These are phyloP conservation scores for Odocoileus hemionus DNA, from an alignment of 2,113 vertebrate genomes.

Conservation along the genomic window DNA sequence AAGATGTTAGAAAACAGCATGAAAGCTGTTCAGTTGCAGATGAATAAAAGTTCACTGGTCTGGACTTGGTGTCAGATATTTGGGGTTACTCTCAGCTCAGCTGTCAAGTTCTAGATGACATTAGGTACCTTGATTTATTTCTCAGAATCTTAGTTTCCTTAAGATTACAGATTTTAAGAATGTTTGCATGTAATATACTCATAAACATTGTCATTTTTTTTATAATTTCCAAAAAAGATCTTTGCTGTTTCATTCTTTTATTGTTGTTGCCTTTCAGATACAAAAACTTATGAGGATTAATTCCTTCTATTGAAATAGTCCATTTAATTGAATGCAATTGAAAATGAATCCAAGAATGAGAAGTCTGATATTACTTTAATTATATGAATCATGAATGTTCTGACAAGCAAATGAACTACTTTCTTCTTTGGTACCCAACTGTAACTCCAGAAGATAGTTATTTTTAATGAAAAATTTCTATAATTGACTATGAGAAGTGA, in stretches of 20 bases:
- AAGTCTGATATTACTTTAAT: not conserved
- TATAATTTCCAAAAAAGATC: not conserved
- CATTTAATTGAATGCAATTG: not conserved
- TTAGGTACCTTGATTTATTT: not conserved
- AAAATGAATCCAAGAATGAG: not conserved
- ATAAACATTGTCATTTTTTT: not conserved
- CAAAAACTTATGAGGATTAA: not conserved
- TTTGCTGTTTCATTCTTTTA: not conserved
- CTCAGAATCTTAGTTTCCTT: not conserved
- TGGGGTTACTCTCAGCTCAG: not conserved
- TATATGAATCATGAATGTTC: not conserved
- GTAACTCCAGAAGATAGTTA: not conserved
- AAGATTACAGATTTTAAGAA: not conserved
- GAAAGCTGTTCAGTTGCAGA: not conserved
- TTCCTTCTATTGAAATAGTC: not conserved
- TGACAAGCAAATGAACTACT: not conserved
- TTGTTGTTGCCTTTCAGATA: not conserved
- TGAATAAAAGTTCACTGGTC: not conserved
- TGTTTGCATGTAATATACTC: not conserved
- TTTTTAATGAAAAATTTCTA: slow-evolving; percentile 31
- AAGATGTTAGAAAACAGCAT: not conserved
- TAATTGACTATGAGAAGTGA: slow-evolving; percentile 16
- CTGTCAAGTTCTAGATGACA: not conserved
- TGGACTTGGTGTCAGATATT: not conserved
- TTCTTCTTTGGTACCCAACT: not conserved